Evolutionary conservation across 64 coral and sea anemone species (phyloP), one percentile per base, ranked within the genome.

Genomic region (Montipora efflorescens): DNA sequence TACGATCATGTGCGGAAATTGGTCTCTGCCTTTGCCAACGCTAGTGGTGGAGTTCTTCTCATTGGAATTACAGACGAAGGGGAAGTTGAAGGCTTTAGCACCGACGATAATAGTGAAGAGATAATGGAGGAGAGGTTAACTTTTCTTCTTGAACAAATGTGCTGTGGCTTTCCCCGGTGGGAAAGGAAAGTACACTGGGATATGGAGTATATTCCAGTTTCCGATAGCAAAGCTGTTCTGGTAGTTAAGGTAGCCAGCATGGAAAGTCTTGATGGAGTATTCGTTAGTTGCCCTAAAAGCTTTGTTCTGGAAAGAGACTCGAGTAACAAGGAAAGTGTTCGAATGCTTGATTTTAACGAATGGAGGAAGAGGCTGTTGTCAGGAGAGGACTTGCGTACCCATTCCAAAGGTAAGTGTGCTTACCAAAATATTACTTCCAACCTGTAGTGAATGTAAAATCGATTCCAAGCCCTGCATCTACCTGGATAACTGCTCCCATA

Each of bases 141-240:
- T 9, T 66, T 59, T 15, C 3, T 85, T 47, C 1, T 85, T 0
- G 11, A 21, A 1, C 51, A 71, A 0, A 85, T 85, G 61, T 18
- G 4, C 6, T 25, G 2, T 2, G 1, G 22, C 0, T 68, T 36
- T 25, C 1, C 16, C 47, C 19, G 47, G 16, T 8, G 12, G 8
- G 18, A 70, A 85, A 85, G 82, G 21, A 21, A 48, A 9, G 4
- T 71, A 5, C 82, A 85, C 12, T 85, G 82, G 82, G 64, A 85
- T 11, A 8, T 85, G 46, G 43, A 49, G 0, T 85, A 49, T 18
- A 49, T 70, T 43, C 5, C 14, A 48, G 82, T 85, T 0, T 48
- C 45, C 20, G 62, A 19, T n/a, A 47, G 43, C 46, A 19, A 84
- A 4, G 59, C 59, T 64, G 59, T 64, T 11, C 10, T 64, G 8